Evolutionary conservation across 2,113 vertebrate species (phyloP).

Genomic region (Anser brachyrhynchus): DNA sequence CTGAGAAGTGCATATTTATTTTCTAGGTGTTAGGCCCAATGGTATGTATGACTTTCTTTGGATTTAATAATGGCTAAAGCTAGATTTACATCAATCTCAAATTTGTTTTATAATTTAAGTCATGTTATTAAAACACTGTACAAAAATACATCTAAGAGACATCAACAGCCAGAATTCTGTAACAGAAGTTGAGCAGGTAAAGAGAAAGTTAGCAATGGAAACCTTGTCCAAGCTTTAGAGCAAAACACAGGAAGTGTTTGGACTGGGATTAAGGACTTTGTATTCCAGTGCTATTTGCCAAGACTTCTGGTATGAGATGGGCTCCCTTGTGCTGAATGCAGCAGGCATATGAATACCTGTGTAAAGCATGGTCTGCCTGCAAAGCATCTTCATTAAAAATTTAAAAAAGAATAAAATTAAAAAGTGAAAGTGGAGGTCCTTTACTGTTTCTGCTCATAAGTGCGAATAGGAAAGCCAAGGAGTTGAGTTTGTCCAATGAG

Average conservation of each 20-base stretch:
- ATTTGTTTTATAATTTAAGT: background rate
- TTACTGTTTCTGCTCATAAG: background rate
- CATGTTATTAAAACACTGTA: background rate
- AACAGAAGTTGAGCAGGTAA: background rate
- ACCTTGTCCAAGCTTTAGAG: background rate
- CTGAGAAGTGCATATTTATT: background rate
- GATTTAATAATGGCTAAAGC: background rate
- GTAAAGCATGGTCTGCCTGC: background rate
- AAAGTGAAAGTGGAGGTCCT: background rate
- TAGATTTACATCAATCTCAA: background rate
- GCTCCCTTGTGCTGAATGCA: background rate
- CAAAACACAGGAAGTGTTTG: background rate
- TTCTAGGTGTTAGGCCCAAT: background rate
- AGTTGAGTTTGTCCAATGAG: background rate
- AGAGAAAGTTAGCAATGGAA: background rate
- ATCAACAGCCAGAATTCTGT: background rate
- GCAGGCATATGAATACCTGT: background rate
- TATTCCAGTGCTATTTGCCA: background rate
- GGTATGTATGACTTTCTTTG: background rate
- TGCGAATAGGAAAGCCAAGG: background rate
- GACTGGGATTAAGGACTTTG: background rate
- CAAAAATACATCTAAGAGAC: background rate
- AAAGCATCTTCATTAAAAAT: background rate
- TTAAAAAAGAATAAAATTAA: no score
- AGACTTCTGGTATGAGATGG: background rate